These are phyloP conservation scores for Hormiphora californensis DNA, from an alignment of 37 sponge, comb jelly and placozoan species.

Conservation along the genomic window DNA sequence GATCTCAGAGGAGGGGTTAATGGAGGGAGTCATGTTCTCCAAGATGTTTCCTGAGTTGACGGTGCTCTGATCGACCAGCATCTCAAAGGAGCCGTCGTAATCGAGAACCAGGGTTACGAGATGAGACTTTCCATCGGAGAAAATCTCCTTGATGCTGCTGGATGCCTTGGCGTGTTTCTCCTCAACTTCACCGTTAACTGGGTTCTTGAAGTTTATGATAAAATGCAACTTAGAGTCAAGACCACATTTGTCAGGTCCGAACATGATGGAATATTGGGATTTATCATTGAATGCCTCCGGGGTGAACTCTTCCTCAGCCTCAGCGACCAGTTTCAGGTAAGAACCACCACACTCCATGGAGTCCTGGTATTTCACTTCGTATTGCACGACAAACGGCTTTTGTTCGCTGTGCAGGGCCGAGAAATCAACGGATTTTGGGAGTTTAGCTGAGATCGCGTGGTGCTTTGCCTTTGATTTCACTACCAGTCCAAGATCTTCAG, in stretches of 20 bases:
- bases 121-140: slow-evolving; percentile 76
- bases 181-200: slow-evolving; percentile 81
- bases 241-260: slow-evolving; percentile 98
- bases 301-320: slow-evolving; percentile 27
- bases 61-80: slow-evolving; percentile 65
- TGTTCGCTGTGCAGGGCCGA: background rate
- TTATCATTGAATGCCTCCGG: slow-evolving; percentile 74
- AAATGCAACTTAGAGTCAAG: slow-evolving; percentile 81
- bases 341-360: slow-evolving; percentile 89
- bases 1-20: slow-evolving; percentile 85
- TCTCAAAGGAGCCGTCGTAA: slow-evolving; percentile 64
- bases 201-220: slow-evolving; percentile 88
- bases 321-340: slow-evolving; percentile 85
- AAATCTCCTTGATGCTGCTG: slow-evolving; percentile 58
- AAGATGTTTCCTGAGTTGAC: slow-evolving; percentile 69
- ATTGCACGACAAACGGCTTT: slow-evolving; percentile 57
- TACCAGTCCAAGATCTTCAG: background rate
- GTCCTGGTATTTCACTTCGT: slow-evolving; percentile 93
- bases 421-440: slow-evolving; percentile 76
- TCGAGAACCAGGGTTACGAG: slow-evolving; percentile 60
- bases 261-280: slow-evolving; percentile 96
- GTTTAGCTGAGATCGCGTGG: slow-evolving; percentile 76
- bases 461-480: slow-evolving; percentile 76
- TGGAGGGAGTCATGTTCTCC: slow-evolving; percentile 75
- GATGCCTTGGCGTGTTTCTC: slow-evolving; percentile 91